Evolutionary conservation across 1,140 invertebrate species (phyloP).

Genomic region (Diachasmimorpha longicaudata): DNA sequence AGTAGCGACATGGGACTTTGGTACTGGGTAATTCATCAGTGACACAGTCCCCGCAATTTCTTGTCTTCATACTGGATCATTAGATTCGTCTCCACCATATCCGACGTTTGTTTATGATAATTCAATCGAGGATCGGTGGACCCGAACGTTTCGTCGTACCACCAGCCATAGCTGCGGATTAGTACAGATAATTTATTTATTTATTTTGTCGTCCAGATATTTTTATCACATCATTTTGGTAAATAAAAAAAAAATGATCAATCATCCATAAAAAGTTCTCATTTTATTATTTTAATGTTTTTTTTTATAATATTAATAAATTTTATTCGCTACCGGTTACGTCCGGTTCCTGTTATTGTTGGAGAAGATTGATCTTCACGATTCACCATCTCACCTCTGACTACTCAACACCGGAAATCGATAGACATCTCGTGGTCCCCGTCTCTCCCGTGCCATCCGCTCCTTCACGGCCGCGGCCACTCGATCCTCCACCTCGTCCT

Average conservation of each 20-base stretch:
- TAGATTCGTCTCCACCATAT: slow-evolving; percentile 46
- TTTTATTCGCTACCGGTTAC: too few relatives aligned
- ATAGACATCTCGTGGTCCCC: slow-evolving; percentile 36
- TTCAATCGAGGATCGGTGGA: slow-evolving; percentile 45
- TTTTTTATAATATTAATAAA: too few relatives aligned
- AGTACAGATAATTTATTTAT: neutral
- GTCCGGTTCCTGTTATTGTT: too few relatives aligned
- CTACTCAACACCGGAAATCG: slow-evolving; percentile 45
- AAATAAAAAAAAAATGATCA: too few relatives aligned
- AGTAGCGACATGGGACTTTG: too few relatives aligned
- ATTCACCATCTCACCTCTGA: slow-evolving; percentile 50
- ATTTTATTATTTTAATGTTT: neutral
- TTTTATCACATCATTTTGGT: too few relatives aligned
- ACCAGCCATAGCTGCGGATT: slow-evolving; percentile 51
- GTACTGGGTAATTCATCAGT: neutral
- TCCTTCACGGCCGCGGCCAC: slow-evolving; percentile 31
- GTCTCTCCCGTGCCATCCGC: slow-evolving; percentile 33
- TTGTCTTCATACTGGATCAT: slow-evolving; percentile 49
- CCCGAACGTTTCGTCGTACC: slow-evolving; percentile 47
- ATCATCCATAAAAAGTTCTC: neutral
- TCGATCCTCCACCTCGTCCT: slow-evolving; percentile 26
- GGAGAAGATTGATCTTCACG: too few relatives aligned
- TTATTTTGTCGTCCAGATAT: neutral
- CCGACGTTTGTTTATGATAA: slow-evolving; percentile 49
- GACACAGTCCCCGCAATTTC: slow-evolving; percentile 36